Evolutionary conservation across 2,113 vertebrate species (phyloP), one percentile per base, ranked within the genome.

Genomic region (Entomyzon cyanotis): DNA sequence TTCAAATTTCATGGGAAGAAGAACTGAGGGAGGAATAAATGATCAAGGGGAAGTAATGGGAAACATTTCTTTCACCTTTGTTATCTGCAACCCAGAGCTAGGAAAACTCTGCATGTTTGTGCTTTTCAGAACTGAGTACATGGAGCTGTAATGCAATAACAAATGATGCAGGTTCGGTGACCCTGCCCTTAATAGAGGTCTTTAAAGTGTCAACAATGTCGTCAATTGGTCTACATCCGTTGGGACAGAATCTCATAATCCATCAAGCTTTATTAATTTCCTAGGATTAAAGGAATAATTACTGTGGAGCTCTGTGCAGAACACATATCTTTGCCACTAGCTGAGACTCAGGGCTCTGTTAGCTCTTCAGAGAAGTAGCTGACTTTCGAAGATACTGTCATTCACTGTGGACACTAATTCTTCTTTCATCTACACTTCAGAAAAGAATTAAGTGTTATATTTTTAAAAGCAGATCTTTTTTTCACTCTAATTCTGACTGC

Each of bases 231-330:
- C 90, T 92, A 41, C 87, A 94, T 91, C 89, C 1, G 0, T 55
- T 93, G 79, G 67, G 80, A 91, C 50, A 84, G 65, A 89, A 94
- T 89, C 91, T 95, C 49, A 78, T 88, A 94, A 91, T 86, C 95
- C 71, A 93, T 90, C 75, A 95, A 93, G 80, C 56, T 95, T 89
- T 96, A 94, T 92, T 94, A 81, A 93, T 86, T 94, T 96, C 68
- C 63, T n/a, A 63, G 52, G 87, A 80, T 94, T 95, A 84, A 86
- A 87, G 58, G 52, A 84, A 83, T 67, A 89, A 88, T 87, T 93
- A 49, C 30, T 79, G 22, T 73, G 84, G 39, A 87, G 49, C 30
- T 84, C 37, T 37, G 15, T 69, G 82, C 18, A 42, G 87, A 68
- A 87, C 80, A 39, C 12, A 11, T 18, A 22, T 53, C 83, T 93